phyloP scores from a whole-genome alignment of 1,140 invertebrate species.

The Scaptomyza graminum region DNA sequence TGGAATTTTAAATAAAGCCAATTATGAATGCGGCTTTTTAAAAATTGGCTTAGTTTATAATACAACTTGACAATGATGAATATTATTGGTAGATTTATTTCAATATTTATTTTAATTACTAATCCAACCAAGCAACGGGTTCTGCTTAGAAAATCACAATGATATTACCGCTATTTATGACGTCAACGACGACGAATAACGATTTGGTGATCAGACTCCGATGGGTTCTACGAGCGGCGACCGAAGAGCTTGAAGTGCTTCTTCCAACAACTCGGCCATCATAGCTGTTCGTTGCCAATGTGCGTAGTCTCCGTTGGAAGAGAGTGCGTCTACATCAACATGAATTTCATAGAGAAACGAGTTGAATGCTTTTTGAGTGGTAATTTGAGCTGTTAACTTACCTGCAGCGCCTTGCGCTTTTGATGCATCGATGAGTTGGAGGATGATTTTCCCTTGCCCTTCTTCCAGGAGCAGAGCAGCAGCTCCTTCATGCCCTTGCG shows the following conservation, averaged over 20 bases:
- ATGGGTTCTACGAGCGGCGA: slow-evolving; percentile 56
- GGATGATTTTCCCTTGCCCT: slow-evolving; percentile 81
- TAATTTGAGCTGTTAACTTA: slow-evolving; percentile 42
- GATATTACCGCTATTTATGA: background rate
- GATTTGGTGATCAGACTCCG: background rate
- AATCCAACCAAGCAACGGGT: slow-evolving; percentile 49
- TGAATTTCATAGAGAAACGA: too few species aligned
- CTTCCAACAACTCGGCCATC: slow-evolving; percentile 70
- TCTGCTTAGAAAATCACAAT: slow-evolving; percentile 63
- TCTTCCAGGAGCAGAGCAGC: slow-evolving; percentile 85
- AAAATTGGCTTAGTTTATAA: slow-evolving; percentile 37
- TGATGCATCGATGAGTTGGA: slow-evolving; percentile 82
- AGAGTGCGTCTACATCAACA: slow-evolving; percentile 78
- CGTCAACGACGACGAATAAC: too few species aligned
- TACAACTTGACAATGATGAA: slow-evolving; percentile 44
- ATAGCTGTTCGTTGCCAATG: slow-evolving; percentile 83
- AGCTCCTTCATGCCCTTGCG: slow-evolving; percentile 89
- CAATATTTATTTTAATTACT: slow-evolving; percentile 20
- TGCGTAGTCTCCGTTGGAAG: slow-evolving; percentile 83
- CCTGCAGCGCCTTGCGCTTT: slow-evolving; percentile 80
- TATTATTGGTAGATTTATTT: slow-evolving; percentile 9
- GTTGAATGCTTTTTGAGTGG: too few species aligned
- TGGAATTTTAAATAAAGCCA: slow-evolving; percentile 2
- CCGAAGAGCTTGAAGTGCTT: slow-evolving; percentile 48
- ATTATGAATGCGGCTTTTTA: slow-evolving; percentile 31